Conservation (phyloP, 2,113 vertebrate genomes). For the Gymnorhina tibicen region DNA sequence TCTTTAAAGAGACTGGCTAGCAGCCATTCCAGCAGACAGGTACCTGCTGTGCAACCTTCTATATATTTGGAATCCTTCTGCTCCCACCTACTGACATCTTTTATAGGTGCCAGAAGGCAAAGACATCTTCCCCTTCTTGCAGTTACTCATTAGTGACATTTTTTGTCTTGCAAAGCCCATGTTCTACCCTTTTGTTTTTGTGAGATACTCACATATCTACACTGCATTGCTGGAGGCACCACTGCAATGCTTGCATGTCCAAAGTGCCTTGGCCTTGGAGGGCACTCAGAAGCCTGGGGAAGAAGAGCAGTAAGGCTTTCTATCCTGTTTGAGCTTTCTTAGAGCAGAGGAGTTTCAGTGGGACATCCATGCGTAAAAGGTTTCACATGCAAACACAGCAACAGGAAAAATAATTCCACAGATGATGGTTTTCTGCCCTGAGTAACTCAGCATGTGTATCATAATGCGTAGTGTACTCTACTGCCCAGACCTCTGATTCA, state of each 20-base stretch:
- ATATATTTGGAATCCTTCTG: neutral
- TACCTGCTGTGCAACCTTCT: accelerated
- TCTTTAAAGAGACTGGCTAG: neutral
- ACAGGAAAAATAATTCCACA: neutral
- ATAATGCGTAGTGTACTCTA: accelerated
- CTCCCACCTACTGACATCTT: neutral
- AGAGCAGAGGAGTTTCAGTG: neutral
- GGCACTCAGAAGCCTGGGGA: neutral
- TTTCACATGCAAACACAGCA: neutral
- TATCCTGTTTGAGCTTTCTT: neutral
- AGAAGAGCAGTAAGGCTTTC: neutral
- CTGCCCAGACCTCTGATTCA: neutral
- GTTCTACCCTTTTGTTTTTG: neutral
- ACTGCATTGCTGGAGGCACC: neutral
- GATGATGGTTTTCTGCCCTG: neutral
- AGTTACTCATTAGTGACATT: neutral
- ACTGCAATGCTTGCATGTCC: neutral
- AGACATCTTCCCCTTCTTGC: neutral
- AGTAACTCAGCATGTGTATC: neutral
- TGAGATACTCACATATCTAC: neutral
- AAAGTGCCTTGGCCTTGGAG: neutral
- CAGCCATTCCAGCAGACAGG: neutral
- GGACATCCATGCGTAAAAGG: neutral
- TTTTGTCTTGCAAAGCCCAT: neutral
- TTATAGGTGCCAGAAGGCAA: neutral